Percentiles rank a stretch among this genome's conserved stretches.
These are phyloP conservation scores for Paramormyrops kingsleyae DNA, from an alignment of 2,113 vertebrate genomes.

Conservation along the genomic window DNA sequence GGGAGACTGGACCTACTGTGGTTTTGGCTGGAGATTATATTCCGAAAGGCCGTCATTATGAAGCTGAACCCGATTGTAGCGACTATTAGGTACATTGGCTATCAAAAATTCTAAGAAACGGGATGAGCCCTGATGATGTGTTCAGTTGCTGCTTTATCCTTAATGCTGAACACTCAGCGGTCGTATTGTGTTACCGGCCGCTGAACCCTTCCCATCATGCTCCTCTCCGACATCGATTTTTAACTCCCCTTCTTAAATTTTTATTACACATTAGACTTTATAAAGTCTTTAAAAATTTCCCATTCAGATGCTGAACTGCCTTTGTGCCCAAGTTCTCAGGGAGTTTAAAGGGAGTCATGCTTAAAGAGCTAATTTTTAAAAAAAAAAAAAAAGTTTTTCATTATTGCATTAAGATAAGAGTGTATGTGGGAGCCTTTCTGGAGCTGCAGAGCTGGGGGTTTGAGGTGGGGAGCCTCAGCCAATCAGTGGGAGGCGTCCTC, in stretches of 20 bases:
- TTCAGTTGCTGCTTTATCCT: not conserved
- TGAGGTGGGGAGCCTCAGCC: not conserved
- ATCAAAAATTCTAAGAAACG: not conserved
- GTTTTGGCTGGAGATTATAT: not conserved
- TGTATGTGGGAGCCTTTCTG: not conserved
- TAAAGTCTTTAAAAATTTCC: not conserved
- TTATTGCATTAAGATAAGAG: not conserved
- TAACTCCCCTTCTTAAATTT: conserved; percentile 1
- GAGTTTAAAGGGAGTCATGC: not conserved
- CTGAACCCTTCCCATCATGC: not conserved
- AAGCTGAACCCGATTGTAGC: not conserved
- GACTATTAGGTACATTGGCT: not conserved
- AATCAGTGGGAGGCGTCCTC: not conserved
- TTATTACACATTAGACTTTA: conserved; percentile 4
- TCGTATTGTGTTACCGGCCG: not conserved
- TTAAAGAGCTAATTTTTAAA: not conserved
- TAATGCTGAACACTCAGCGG: not conserved
- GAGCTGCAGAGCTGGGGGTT: not conserved
- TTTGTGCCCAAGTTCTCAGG: not conserved
- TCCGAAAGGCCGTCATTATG: not conserved
- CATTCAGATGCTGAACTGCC: not conserved
- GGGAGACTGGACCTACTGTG: not conserved
- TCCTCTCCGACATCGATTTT: not conserved
- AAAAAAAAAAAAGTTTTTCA: not conserved
- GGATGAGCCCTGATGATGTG: not conserved